Conservation (phyloP, 1,140 invertebrate genomes). For the Lucilia sericata region DNA sequence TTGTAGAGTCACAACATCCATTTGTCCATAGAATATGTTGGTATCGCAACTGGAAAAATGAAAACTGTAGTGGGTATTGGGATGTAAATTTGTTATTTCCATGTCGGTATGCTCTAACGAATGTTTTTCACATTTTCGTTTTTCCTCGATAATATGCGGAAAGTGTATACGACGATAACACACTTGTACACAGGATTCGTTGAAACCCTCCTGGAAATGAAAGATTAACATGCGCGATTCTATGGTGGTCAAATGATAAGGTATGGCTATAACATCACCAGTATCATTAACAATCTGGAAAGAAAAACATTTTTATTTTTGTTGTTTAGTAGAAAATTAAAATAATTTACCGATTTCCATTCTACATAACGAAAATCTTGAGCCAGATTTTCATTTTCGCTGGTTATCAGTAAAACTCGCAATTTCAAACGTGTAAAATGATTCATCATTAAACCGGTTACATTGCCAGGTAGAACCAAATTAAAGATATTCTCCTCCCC, state of each 20-base stretch:
- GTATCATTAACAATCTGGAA: conserved; percentile 52
- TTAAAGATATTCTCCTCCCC: conserved; percentile 61
- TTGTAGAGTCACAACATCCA: conserved; percentile 59
- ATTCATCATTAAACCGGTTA: conserved; percentile 62
- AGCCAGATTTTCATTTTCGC: conserved; percentile 60
- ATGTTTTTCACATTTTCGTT: conserved; percentile 57
- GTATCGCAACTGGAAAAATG: conserved; percentile 62
- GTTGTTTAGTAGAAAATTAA: too few relatives aligned
- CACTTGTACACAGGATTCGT: conserved; percentile 61
- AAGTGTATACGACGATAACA: conserved; percentile 58
- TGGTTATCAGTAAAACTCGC: conserved; percentile 62
- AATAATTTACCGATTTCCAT: conserved; percentile 65
- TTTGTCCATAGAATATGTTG: conserved; percentile 61
- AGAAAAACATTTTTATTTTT: too few relatives aligned
- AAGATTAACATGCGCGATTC: conserved; percentile 61
- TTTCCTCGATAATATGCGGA: conserved; percentile 53
- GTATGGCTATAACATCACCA: conserved; percentile 59
- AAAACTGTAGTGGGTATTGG: conserved; percentile 57
- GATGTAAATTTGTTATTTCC: conserved; percentile 55
- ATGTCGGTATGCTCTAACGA: conserved; percentile 59
- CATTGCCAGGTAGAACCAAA: conserved; percentile 61
- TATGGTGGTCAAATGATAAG: conserved; percentile 58
- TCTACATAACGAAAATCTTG: conserved; percentile 67
- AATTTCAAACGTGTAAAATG: conserved; percentile 62
- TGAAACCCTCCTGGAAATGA: conserved; percentile 61